Evolutionary conservation across 2,888 invertebrate species (phyloP).

Genomic region (Clusia tigrina): DNA sequence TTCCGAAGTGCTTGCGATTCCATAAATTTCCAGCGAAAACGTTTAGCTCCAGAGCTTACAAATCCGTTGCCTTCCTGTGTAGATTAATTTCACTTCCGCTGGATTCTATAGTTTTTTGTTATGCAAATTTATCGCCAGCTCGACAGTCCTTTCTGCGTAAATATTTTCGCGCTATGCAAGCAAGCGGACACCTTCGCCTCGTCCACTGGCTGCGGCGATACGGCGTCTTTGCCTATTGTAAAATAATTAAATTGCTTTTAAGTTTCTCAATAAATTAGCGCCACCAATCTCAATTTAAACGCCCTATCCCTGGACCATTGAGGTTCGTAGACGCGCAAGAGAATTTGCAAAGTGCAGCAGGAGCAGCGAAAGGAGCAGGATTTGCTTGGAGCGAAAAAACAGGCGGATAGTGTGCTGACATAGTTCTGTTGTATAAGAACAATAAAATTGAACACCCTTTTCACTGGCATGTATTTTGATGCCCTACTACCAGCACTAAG

Average conservation of each 20-base stretch:
- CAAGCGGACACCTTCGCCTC: neutral
- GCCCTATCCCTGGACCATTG: neutral
- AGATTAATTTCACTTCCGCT: slow-evolving; percentile 10
- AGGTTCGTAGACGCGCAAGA: no score
- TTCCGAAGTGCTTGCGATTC: no score
- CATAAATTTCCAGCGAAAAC: no score
- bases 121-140: slow-evolving; percentile 4
- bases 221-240: slow-evolving; percentile 3
- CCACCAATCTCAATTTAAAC: slow-evolving; percentile 3
- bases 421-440: neutral
- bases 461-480: no score
- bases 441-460: neutral
- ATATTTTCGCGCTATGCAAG: neutral
- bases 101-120: no score
- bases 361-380: neutral
- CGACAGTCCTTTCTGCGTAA: neutral
- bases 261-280: slow-evolving; percentile 5
- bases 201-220: neutral
- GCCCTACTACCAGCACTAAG: no score
- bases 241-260: slow-evolving; percentile 11
- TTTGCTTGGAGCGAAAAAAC: neutral
- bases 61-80: neutral
- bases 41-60: no score
- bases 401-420: neutral
- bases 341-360: neutral